These are phyloP conservation scores for Neodiprion pinetum DNA, from an alignment of 1,140 invertebrate species.

Conservation along the genomic window DNA sequence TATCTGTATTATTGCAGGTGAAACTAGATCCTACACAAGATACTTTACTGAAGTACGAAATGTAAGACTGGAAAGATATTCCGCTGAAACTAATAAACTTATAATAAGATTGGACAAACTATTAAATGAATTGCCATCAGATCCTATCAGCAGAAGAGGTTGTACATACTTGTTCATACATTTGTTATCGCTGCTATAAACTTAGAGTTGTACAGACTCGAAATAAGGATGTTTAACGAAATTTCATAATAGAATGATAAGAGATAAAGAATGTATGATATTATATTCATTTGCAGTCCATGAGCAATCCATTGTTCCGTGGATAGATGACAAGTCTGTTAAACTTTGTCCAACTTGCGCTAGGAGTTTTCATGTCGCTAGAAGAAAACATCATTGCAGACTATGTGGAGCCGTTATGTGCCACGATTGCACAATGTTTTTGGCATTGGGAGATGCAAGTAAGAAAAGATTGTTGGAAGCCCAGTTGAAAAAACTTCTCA, in stretches of 20 bases:
- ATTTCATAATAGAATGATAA: constrained; percentile 15
- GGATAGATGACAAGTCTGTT: constrained; percentile 91
- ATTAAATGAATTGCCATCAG: constrained; percentile 80
- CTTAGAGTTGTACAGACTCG: background rate
- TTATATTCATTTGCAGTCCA: constrained; percentile 62
- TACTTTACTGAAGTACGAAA: constrained; percentile 81
- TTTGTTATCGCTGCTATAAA: background rate
- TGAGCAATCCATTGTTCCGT: constrained; percentile 85
- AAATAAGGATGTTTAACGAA: no score
- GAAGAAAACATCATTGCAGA: constrained; percentile 94
- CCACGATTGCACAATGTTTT: constrained; percentile 89
- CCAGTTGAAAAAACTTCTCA: constrained; percentile 6
- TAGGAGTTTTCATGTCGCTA: constrained; percentile 83
- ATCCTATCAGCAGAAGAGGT: constrained; percentile 85
- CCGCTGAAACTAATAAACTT: constrained; percentile 94
- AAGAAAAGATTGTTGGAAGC: constrained; percentile 55
- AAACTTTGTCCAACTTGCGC: constrained; percentile 92
- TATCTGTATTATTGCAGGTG: constrained; percentile 60
- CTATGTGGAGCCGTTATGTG: constrained; percentile 97
- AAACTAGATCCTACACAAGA: constrained; percentile 72
- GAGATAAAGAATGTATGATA: background rate
- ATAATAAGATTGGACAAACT: constrained; percentile 94
- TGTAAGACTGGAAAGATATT: constrained; percentile 82
- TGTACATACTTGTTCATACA: constrained; percentile 64
- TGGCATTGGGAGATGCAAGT: constrained; percentile 86